These are phyloP conservation scores for Cardiocondyla obscurior DNA, from an alignment of 1,140 invertebrate species.

Conservation along the genomic window DNA sequence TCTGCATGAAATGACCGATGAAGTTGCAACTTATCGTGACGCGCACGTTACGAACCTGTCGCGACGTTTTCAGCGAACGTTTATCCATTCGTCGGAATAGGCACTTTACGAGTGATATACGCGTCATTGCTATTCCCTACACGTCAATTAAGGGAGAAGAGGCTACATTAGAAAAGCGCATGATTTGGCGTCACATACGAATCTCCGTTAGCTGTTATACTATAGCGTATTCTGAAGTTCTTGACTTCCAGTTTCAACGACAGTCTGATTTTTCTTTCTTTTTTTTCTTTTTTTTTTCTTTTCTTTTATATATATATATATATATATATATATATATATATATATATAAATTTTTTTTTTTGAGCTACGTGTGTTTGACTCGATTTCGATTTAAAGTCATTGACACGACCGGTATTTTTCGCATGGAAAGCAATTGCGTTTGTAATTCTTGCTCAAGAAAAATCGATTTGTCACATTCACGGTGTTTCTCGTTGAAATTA, in stretches of 20 bases:
- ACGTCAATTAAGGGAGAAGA: conserved; percentile 38
- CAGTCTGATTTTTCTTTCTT: neutral
- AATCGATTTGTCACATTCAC: neutral
- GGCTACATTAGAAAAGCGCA: conserved; percentile 10
- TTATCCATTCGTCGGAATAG: neutral
- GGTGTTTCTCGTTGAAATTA: neutral
- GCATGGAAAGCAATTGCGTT: too few species aligned
- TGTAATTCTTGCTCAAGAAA: neutral
- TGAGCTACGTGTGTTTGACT: too few species aligned
- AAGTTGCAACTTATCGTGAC: conserved; percentile 25
- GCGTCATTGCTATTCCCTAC: conserved; percentile 14
- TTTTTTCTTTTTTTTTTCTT: too few species aligned
- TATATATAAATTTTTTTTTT: too few species aligned
- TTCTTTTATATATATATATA: too few species aligned
- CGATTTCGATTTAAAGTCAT: too few species aligned
- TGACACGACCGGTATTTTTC: neutral
- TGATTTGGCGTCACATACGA: neutral
- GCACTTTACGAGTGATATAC: neutral
- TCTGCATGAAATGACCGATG: conserved; percentile 27
- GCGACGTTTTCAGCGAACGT: conserved; percentile 26
- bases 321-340: neutral
- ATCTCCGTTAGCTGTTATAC: neutral
- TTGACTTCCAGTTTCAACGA: neutral
- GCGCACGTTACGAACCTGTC: neutral
- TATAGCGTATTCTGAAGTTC: neutral